Evolutionary conservation across 2,888 invertebrate genomes (phyloP), one percentile per base, ranked within the genome.

Genomic region (Ophion costatus): DNA sequence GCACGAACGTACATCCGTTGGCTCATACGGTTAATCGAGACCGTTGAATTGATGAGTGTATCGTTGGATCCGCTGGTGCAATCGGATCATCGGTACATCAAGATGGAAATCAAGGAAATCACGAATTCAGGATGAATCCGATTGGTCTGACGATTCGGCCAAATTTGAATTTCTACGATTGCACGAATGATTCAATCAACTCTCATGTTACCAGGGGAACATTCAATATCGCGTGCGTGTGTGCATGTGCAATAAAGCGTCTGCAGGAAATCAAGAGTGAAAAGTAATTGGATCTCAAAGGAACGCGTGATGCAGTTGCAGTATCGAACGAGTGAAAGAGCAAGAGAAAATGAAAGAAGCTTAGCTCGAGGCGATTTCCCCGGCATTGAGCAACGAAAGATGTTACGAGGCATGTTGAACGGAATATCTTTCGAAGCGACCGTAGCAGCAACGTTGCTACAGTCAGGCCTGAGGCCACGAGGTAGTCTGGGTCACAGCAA

Each of bases 401-500:
- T 24, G 51, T 66, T 57, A 59, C 22, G 63, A 57, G 57, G 63
- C 56, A 70, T 29, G 33, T 64, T 56, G 45, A 83, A 67, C 57
- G 63, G 56, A 38, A 78, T 63, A 75, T 74, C 70, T 70, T 69
- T 63, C 63, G 81, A 69, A 77, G 63, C 70, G n/a, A 76, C 69
- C 73, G 82, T 73, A 63, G 70, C 66, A 67, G 70, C 71, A 22
- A 84, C 29, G 70, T 59, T 59, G 9, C 57, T 70, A 75, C 42
- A 33, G 38, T 24, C 20, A 51, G 20, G 66, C 78, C 66, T 33
- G 42, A 24, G 76, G 69, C 64, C 14, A 22, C 33, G 33, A 87
- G 88, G 87, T 87, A 90, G 89, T 92, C 90, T 91, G 89, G 92
- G 92, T 92, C 92, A 92, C 83, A 89, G 88, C 86, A 84, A 90